Evolutionary conservation across 1,140 invertebrate genomes (phyloP).

Genomic region (Neodiprion lecontei): DNA sequence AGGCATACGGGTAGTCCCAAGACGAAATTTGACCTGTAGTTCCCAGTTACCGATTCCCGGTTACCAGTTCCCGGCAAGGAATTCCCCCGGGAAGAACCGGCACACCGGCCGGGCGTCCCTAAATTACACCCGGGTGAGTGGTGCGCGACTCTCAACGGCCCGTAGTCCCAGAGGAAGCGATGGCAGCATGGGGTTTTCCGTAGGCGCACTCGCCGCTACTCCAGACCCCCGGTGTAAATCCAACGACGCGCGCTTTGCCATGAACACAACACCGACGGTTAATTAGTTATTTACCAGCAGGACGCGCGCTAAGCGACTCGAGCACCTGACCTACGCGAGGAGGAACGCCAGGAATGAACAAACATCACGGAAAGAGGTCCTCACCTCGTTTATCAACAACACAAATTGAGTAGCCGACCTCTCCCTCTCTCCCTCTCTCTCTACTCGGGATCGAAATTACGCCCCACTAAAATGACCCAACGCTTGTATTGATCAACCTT

Average conservation of each 20-base stretch:
- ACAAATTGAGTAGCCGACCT: no score
- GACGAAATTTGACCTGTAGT: constrained; percentile 2
- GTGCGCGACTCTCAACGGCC: neutral
- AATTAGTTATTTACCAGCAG: constrained; percentile 3
- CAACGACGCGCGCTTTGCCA: neutral
- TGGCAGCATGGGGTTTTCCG: neutral
- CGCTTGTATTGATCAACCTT: no score
- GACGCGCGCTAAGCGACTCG: neutral
- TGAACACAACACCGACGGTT: neutral
- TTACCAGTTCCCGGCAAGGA: neutral
- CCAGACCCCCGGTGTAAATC: neutral
- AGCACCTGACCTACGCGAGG: neutral
- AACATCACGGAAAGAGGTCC: neutral
- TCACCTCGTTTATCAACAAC: no score
- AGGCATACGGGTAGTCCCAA: neutral
- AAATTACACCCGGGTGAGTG: neutral
- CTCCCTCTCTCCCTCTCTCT: no score
- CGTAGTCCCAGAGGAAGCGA: neutral
- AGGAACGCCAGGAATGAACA: neutral
- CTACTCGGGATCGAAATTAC: no score
- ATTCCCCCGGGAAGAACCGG: no score
- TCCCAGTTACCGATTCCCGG: neutral
- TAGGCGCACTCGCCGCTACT: neutral
- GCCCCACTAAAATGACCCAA: no score
- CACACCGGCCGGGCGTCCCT: neutral